Conservation (phyloP, 2,113 vertebrate genomes). For the Nematolebias whitei region DNA sequence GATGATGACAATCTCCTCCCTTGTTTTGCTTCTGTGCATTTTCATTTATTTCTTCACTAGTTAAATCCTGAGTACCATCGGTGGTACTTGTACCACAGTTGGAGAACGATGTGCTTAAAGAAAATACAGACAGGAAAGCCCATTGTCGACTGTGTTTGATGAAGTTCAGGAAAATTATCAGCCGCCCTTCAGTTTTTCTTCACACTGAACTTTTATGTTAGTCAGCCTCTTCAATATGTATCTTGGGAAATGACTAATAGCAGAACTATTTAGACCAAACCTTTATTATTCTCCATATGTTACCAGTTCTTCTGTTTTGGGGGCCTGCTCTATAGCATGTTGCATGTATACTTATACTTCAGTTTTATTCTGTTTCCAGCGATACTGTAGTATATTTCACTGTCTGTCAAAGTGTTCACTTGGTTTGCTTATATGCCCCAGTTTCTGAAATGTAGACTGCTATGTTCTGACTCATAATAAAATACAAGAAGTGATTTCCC, state of each 20-base stretch:
- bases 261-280: constrained; percentile 52
- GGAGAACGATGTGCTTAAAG: too few relatives aligned
- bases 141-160: background rate
- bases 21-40: too few relatives aligned
- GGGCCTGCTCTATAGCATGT: constrained; percentile 3
- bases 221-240: constrained; percentile 25
- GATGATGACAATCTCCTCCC: too few relatives aligned
- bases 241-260: constrained; percentile 64
- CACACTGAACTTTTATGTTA: constrained; percentile 15
- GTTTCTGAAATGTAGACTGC: constrained; percentile 12
- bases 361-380: background rate
- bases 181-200: background rate
- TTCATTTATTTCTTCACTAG: too few relatives aligned
- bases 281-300: constrained; percentile 67
- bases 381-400: background rate
- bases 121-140: constrained; percentile 6
- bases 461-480: constrained; percentile 1
- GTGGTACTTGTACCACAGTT: too few relatives aligned
- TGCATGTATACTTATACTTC: too few relatives aligned
- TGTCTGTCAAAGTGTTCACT: constrained; percentile 26
- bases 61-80: too few relatives aligned
- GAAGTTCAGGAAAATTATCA: background rate
- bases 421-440: background rate
- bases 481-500: constrained; percentile 20
- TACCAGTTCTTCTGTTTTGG: constrained; percentile 44